These are phyloP conservation scores for Pseudococcus viburni DNA, from an alignment of 2,888 invertebrate genomes.

Conservation along the genomic window DNA sequence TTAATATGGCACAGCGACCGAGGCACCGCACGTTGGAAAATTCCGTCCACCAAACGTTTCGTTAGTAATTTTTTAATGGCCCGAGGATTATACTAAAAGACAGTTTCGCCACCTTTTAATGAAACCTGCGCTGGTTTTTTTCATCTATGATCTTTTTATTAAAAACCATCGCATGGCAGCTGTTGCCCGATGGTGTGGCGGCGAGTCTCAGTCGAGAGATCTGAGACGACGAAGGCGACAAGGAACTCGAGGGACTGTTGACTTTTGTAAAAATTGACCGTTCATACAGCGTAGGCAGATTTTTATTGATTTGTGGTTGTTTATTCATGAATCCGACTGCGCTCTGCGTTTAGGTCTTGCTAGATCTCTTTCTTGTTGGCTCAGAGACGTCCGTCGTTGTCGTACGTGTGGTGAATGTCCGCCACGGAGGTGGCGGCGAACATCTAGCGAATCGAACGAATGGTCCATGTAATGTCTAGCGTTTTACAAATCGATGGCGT, in stretches of 20 bases:
- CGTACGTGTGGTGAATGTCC: slow-evolving; percentile 43
- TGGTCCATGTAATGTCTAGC: slow-evolving; percentile 51
- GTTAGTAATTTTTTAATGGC: not conserved
- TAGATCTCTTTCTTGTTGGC: not conserved
- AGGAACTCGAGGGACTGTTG: not conserved
- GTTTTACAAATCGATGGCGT: slow-evolving; percentile 55
- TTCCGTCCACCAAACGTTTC: not conserved
- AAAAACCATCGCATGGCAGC: not conserved
- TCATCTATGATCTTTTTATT: not conserved
- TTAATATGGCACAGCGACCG: not conserved
- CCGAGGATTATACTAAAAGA: not conserved
- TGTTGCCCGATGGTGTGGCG: too few relatives aligned
- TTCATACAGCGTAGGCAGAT: slow-evolving; percentile 38
- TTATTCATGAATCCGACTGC: not conserved
- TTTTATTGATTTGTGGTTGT: slow-evolving; percentile 52
- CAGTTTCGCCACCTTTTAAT: slow-evolving; percentile 28
- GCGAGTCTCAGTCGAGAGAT: not conserved
- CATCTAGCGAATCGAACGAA: slow-evolving; percentile 49
- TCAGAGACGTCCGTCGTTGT: not conserved
- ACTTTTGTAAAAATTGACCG: slow-evolving; percentile 10
- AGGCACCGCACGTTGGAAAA: not conserved
- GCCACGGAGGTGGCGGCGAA: not conserved
- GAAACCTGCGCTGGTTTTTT: not conserved
- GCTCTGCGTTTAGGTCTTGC: not conserved
- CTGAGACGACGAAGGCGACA: not conserved